Evolutionary conservation across 2,797 vertebrate species (phyloP), one percentile per base, ranked within the genome.

Genomic region (Myotis daubentonii): DNA sequence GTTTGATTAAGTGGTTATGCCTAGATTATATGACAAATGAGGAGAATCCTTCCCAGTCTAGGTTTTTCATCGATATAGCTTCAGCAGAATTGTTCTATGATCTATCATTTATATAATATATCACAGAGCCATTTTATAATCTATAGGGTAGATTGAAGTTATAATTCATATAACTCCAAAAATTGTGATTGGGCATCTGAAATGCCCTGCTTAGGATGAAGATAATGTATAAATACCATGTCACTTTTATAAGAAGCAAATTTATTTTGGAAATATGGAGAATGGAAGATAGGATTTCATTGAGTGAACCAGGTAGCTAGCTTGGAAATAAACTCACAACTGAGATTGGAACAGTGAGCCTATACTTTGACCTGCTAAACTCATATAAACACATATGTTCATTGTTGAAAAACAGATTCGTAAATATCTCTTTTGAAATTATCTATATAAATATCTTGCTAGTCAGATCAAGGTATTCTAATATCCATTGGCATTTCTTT

Each of bases 1-100:
- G 55, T 95, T 89, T 94, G 60, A 94, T 94, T 94, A 93, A 95
- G 81, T 87, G 53, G 10, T 49, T 93, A 49, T 68, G 12, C 16
- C 84, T 94, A 90, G 33, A 90, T 75, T 94, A 70, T 78, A 49
- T 49, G 49, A 28, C 9, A 49, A 49, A 74, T 57, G 47, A 95
- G 16, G 3, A 72, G 17, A 89, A 89, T 80, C 89, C 28, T 93
- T 89, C 38, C 28, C 3, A 84, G 41, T 57, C 3, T 75, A 83
- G 6, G 0, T 10, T 87, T 96, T 88, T 93, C 9, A 83, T 5
- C 62, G 28, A 70, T 66, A 25, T 65, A 4, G 16, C 9, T 85
- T 88, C 88, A 82, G 28, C 41, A 87, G 62, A 92, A 74, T 72
- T 33, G 5, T 1, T 71, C 36, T 80, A 33, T 55, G 13, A 75